These are phyloP conservation scores for Drosophila kokeensis DNA, from an alignment of 2,888 invertebrate species.

Conservation along the genomic window DNA sequence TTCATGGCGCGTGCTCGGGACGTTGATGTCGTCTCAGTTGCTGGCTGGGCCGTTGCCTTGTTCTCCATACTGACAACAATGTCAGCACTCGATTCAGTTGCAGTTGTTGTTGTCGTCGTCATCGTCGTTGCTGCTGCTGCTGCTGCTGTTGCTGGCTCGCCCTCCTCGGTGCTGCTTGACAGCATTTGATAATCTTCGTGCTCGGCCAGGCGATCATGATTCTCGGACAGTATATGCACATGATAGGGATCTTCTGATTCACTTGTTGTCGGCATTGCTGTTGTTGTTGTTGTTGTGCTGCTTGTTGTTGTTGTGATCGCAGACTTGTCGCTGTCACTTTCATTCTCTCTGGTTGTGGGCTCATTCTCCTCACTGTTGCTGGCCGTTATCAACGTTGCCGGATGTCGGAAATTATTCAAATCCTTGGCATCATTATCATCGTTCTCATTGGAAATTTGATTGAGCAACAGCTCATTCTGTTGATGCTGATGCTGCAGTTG, in stretches of 20 bases:
- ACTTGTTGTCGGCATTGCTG: constrained; percentile 34
- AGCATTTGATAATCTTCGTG: constrained; percentile 83
- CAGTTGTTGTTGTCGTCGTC: constrained; percentile 44
- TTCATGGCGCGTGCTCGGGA: constrained; percentile 83
- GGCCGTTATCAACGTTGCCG: constrained; percentile 82
- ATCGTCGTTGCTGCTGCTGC: constrained; percentile 21
- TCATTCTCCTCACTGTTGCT: constrained; percentile 80
- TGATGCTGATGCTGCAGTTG: constrained; percentile 46
- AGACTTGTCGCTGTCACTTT: constrained; percentile 63
- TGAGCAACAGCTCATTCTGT: constrained; percentile 69
- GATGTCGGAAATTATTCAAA: constrained; percentile 82
- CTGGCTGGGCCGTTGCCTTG: constrained; percentile 72
- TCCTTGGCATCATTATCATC: constrained; percentile 80
- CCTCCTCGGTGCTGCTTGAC: constrained; percentile 77
- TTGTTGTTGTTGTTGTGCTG: constrained; percentile 35
- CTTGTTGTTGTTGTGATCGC: constrained; percentile 29
- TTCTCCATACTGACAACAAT: constrained; percentile 76
- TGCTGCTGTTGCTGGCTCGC: constrained; percentile 44
- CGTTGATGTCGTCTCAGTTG: constrained; percentile 49
- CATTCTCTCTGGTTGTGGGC: constrained; percentile 52
- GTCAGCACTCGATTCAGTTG: constrained; percentile 50
- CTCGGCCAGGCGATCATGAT: constrained; percentile 83
- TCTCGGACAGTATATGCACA: constrained; percentile 83
- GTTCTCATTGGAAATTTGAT: constrained; percentile 80
- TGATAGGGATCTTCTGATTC: constrained; percentile 82